Percentiles rank a stretch among this genome's conserved stretches.
Conservation (phyloP, 2,113 vertebrate genomes). For the Cygnus atratus region DNA sequence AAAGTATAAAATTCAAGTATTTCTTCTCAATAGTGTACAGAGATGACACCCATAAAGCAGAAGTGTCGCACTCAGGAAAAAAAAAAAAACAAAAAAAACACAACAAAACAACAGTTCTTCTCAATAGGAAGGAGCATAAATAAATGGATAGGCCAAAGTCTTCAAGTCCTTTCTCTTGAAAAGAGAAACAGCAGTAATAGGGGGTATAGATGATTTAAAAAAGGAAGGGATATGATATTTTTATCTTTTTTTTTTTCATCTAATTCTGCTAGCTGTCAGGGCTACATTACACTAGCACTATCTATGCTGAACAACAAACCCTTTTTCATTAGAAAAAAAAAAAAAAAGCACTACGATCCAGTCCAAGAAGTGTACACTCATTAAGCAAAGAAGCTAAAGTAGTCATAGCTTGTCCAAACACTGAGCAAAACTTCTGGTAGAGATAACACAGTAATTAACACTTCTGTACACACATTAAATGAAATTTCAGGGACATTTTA, state of each 20-base stretch:
- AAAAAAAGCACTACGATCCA: neutral
- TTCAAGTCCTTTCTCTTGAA: neutral
- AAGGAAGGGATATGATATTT: neutral
- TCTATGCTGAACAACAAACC: neutral
- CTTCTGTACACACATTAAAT: neutral
- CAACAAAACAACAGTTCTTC: neutral
- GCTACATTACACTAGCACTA: neutral
- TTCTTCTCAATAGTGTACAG: conserved; percentile 9
- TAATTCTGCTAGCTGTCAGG: neutral
- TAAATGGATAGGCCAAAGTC: conserved; percentile 8
- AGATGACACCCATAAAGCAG: conserved; percentile 33
- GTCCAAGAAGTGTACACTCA: neutral
- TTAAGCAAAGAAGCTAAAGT: neutral
- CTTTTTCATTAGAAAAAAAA: neutral
- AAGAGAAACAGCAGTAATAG: neutral
- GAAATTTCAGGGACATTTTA: neutral
- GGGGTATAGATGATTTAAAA: neutral
- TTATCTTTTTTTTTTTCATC: neutral
- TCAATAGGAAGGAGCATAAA: neutral
- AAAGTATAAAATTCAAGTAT: neutral
- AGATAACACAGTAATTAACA: neutral
- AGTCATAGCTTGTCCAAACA: neutral
- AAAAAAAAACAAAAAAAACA: neutral
- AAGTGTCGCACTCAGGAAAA: neutral
- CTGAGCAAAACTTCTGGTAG: neutral